Conservation (phyloP, 2,888 invertebrate species). For the Sinhomidia bicolor region DNA sequence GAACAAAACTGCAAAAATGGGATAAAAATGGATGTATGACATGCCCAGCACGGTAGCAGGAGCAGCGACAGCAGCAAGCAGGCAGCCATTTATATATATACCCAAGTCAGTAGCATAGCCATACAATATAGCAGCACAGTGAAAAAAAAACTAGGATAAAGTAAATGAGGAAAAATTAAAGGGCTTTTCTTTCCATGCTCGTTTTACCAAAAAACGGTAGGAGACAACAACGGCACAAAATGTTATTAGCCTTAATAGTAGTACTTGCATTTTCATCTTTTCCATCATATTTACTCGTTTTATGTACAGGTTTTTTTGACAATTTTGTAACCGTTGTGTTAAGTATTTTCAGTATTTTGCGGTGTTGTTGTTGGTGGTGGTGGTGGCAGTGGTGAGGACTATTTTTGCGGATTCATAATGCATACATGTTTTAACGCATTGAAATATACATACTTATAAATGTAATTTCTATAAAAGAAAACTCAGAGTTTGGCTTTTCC, state of each 20-base stretch:
- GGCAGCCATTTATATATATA: not conserved
- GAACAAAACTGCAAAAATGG: not conserved
- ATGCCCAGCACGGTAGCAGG: not conserved
- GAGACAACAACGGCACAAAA: no score
- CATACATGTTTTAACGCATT: not conserved
- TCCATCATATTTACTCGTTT: not conserved
- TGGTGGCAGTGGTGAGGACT: not conserved
- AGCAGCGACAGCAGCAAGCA: not conserved
- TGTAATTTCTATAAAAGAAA: no score
- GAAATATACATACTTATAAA: slow-evolving; percentile 26
- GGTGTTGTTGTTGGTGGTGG: not conserved
- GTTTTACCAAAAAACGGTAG: not conserved
- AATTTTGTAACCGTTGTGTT: not conserved
- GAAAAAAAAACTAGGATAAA: slow-evolving; percentile 50
- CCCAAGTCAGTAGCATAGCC: not conserved
- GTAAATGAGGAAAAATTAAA: slow-evolving; percentile 40
- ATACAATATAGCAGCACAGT: not conserved
- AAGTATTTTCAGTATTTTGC: not conserved
- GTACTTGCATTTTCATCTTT: slow-evolving; percentile 17
- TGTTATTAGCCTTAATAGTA: slow-evolving; percentile 46
- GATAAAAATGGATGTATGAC: not conserved
- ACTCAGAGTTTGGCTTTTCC: not conserved
- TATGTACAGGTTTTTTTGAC: not conserved
- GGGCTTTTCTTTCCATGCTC: slow-evolving; percentile 3
- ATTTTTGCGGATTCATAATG: slow-evolving; percentile 34